Evolutionary conservation across 2,888 invertebrate species (phyloP).

Genomic region (Andrena haemorrhoa): DNA sequence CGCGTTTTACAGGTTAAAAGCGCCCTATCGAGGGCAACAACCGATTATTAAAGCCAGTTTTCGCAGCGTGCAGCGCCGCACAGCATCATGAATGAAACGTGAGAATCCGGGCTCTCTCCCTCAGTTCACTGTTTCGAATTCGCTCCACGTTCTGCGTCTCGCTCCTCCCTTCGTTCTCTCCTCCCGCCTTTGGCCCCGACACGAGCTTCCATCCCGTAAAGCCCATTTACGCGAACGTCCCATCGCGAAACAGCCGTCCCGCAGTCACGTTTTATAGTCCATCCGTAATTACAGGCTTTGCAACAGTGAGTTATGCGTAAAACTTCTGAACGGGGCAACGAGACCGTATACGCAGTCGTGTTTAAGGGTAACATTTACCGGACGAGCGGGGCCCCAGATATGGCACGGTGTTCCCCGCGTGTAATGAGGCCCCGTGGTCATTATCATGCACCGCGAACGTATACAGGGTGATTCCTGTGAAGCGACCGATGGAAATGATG

Average conservation of each 20-base stretch:
- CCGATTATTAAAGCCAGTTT: constrained; percentile 47
- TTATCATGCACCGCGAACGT: constrained; percentile 18
- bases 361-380: constrained; percentile 29
- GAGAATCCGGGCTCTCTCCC: constrained; percentile 10
- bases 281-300: constrained; percentile 33
- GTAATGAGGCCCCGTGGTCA: constrained; percentile 35
- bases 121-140: constrained; percentile 20
- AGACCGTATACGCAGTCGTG: constrained; percentile 19
- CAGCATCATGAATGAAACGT: constrained; percentile 28
- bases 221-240: constrained; percentile 8
- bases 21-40: constrained; percentile 14
- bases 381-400: constrained; percentile 19
- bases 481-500: too few species aligned
- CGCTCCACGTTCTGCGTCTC: neutral
- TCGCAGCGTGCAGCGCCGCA: constrained; percentile 10
- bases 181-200: neutral
- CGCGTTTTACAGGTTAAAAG: constrained; percentile 41
- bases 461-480: neutral
- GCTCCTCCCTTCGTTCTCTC: neutral
- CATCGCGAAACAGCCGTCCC: neutral
- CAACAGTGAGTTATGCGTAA: constrained; percentile 37
- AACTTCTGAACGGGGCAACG: constrained; percentile 21
- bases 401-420: constrained; percentile 9
- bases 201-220: neutral
- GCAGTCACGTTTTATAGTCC: constrained; percentile 29